phyloP scores from a whole-genome alignment of 1,140 invertebrate species.

The Dinoponera quadriceps region DNA sequence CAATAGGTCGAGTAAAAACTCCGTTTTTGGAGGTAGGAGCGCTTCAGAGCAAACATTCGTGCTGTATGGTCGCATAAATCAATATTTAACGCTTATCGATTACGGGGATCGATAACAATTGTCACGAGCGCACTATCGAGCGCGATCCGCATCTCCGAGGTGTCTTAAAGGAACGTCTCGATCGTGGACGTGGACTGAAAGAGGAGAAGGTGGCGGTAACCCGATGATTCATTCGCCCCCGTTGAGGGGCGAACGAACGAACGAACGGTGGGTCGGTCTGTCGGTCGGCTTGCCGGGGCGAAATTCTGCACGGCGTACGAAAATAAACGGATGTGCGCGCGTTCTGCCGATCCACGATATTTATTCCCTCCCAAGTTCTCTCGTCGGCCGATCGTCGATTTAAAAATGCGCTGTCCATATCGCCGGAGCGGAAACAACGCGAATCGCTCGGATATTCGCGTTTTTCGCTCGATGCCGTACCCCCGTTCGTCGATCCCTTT shows the following conservation, averaged over 20 bases:
- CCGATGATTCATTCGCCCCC: neutral
- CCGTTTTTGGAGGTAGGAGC: conserved; percentile 2
- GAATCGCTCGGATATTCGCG: conserved; percentile 68
- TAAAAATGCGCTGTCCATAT: conserved; percentile 69
- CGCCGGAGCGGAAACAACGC: conserved; percentile 66
- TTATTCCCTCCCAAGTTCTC: conserved; percentile 49
- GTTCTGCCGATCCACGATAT: conserved; percentile 35
- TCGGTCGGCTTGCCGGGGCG: neutral
- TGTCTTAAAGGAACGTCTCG: neutral
- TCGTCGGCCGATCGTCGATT: conserved; percentile 61
- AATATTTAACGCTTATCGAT: conserved; percentile 36
- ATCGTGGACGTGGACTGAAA: neutral
- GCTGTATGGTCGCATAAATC: neutral
- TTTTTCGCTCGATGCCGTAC: conserved; percentile 37
- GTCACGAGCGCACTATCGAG: too few relatives aligned
- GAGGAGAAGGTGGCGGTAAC: neutral
- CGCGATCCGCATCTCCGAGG: neutral
- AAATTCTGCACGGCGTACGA: conserved; percentile 31
- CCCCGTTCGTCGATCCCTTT: conserved; percentile 38
- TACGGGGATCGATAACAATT: conserved; percentile 8
- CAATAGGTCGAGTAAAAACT: conserved; percentile 41
- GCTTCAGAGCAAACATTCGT: conserved; percentile 12
- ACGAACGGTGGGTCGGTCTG: too few relatives aligned
- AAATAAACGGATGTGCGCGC: conserved; percentile 40
- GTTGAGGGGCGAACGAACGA: neutral